phyloP scores from a whole-genome alignment of 2,113 vertebrate species.

The Amphiprion percula region DNA sequence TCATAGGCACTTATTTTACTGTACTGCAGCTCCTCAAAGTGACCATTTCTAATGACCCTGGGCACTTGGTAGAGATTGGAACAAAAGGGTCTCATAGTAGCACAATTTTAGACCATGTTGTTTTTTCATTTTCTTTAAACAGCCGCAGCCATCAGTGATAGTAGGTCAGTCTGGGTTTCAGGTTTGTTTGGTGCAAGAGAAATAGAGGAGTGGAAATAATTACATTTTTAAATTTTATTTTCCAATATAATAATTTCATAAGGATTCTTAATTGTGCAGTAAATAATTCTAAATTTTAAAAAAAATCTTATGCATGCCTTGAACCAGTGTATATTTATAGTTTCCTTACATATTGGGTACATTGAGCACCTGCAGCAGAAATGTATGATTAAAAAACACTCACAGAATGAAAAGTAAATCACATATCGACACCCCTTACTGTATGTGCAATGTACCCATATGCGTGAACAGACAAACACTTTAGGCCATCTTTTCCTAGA shows the following conservation, averaged over 20 bases:
- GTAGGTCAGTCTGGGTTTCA: neutral
- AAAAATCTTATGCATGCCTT: neutral
- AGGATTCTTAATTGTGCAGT: neutral
- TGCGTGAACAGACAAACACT: conserved; percentile 58
- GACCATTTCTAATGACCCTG: neutral
- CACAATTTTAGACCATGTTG: neutral
- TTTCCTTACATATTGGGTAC: neutral
- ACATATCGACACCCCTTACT: conserved; percentile 18
- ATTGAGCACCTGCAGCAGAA: neutral
- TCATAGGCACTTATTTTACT: neutral
- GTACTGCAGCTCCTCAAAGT: conserved; percentile 9
- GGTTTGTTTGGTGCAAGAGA: neutral
- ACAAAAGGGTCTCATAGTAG: neutral
- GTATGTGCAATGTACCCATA: conserved; percentile 57
- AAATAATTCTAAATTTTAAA: neutral
- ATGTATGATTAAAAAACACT: neutral
- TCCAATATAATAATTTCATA: neutral
- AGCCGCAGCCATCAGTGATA: neutral
- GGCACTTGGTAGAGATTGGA: conserved; percentile 14
- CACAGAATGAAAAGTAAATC: neutral
- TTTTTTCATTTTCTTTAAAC: conserved; percentile 20
- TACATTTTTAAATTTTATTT: neutral
- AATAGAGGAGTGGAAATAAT: neutral
- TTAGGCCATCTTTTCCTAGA: conserved; percentile 61
- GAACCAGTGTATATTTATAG: neutral